Conservation (phyloP, 2,888 invertebrate species). For the Pheosia tremula region DNA sequence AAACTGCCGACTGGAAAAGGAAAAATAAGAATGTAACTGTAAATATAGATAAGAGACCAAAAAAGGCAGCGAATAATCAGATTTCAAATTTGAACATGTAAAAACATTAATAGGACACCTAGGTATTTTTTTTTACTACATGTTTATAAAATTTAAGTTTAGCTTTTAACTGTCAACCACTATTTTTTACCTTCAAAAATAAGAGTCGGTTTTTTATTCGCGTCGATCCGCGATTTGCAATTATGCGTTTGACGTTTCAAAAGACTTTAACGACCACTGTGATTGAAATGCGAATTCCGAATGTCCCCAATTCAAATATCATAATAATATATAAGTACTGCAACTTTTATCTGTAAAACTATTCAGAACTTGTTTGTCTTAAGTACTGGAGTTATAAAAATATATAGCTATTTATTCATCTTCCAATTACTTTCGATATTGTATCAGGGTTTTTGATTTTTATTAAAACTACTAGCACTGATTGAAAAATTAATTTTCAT, state of each 20-base stretch:
- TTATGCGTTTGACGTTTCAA: too few relatives aligned
- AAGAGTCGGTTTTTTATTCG: not conserved
- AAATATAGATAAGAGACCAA: not conserved
- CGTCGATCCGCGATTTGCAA: not conserved
- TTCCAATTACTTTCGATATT: not conserved
- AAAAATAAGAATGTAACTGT: too few relatives aligned
- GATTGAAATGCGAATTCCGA: not conserved
- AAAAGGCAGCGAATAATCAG: not conserved
- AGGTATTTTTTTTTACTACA: too few relatives aligned
- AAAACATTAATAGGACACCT: too few relatives aligned
- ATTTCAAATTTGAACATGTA: too few relatives aligned
- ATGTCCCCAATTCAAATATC: not conserved
- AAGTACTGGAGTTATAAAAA: not conserved
- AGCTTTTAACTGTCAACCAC: too few relatives aligned
- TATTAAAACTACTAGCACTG: too few relatives aligned
- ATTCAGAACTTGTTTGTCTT: not conserved
- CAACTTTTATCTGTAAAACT: not conserved
- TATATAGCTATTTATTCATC: conserved; percentile 27
- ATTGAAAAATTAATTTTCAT: too few relatives aligned
- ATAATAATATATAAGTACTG: not conserved
- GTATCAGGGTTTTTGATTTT: too few relatives aligned
- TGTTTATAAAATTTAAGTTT: too few relatives aligned
- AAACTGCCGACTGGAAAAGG: too few relatives aligned
- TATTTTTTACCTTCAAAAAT: too few relatives aligned
- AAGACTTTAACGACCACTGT: not conserved